Base-by-base conservation (phyloP, 2,888 invertebrate genomes). In the Phoenoteleia sp. region DNA sequence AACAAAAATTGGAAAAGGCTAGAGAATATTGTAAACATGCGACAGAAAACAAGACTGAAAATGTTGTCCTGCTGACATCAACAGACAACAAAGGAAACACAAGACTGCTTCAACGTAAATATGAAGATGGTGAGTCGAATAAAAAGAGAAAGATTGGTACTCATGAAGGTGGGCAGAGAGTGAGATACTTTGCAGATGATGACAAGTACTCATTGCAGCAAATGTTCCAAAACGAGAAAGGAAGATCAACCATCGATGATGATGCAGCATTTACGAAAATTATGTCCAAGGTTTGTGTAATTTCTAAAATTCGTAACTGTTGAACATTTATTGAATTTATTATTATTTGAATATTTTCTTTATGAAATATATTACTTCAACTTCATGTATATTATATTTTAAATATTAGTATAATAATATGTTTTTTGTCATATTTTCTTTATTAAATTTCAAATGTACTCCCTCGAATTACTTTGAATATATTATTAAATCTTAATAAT, bases 101-200 rank as follows among this genome's bases (percentile, higher is more conserved):
- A 49, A 95, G 96, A 88, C 97, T 97, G n/a, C 90, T 97, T 36
- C 89, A 94, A 81, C 91, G 94, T 52, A 92, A 93, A 74, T 93
- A 91, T 71, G 89, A 87, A 29, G 80, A 60, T 72, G 81, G 82
- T 47, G 89, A 93, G 49, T 86, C 92, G 2, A 87, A 91, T 25
- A 94, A 93, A 86, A 94, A 94, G 79, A 95, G 95, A 80, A 96
- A 95, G 91, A 94, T 95, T 33, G 96, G 96, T 87, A 98, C 98
- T 3, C 97, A 98, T 90, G 82, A 94, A 67, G 92, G 92, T 60
- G 95, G 95, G 83, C 95, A 98, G 91, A 95, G 98, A 86, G 95
- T 96, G 3, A 96, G 97, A 76, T 98, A 98, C 94, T 98, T 98
- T 94, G 96, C 97, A 3, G 98, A 98, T 94, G 98, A 99, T 94